These are phyloP conservation scores for Tautogolabrus adspersus DNA, from an alignment of 2,113 vertebrate species.

Conservation along the genomic window DNA sequence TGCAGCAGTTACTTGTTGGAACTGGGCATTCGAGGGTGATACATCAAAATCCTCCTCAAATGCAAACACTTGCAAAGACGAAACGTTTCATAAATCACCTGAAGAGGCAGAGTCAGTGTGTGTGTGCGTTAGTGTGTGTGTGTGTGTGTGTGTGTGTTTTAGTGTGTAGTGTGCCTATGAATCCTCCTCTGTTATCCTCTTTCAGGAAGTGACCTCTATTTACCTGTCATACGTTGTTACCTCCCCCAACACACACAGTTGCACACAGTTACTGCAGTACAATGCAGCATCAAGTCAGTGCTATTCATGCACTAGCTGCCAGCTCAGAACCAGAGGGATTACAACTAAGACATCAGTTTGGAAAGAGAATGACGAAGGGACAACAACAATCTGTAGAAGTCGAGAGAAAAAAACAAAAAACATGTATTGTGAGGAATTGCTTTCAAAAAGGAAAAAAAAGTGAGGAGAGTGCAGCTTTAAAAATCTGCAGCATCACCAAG, in stretches of 20 bases:
- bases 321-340: constrained; percentile 19
- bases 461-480: constrained; percentile 8
- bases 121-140: constrained; percentile 32
- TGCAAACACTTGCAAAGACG: constrained; percentile 73
- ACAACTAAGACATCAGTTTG: not conserved
- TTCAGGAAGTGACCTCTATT: constrained; percentile 78
- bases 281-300: constrained; percentile 50
- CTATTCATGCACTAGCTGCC: constrained; percentile 19
- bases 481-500: constrained; percentile 47
- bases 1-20: constrained; percentile 68
- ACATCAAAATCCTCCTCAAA: constrained; percentile 75
- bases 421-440: not conserved
- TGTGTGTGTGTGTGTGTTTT: constrained; percentile 1
- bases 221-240: constrained; percentile 75
- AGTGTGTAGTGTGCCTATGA: constrained; percentile 18
- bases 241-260: constrained; percentile 43
- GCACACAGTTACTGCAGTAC: constrained; percentile 60
- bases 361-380: constrained; percentile 7
- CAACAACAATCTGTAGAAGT: not conserved
- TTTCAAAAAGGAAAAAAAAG: not conserved
- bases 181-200: constrained; percentile 56
- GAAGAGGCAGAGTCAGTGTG: constrained; percentile 25
- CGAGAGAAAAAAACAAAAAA: not conserved
- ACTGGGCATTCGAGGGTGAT: constrained; percentile 54
- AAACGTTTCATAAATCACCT: constrained; percentile 78